Evolutionary conservation across 2,888 invertebrate genomes (phyloP).

Genomic region (Liposcelis brunnea): DNA sequence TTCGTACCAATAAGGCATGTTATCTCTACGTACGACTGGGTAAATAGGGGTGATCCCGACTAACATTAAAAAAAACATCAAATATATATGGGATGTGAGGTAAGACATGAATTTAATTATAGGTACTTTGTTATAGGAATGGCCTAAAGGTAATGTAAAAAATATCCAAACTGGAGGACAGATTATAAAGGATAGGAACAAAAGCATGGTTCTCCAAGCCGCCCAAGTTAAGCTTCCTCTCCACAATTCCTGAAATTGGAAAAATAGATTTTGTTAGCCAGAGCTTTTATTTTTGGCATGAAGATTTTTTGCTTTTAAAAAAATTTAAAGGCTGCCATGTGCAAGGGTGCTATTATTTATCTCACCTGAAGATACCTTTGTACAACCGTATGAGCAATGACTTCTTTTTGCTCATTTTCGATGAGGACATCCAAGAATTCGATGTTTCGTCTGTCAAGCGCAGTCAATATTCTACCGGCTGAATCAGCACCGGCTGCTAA

Average conservation of each 20-base stretch:
- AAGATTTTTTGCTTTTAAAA: conserved; percentile 1
- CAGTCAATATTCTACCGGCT: conserved; percentile 83
- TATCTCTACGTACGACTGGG: conserved; percentile 53
- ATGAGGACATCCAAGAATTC: conserved; percentile 94
- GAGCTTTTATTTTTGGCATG: neutral
- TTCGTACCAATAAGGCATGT: conserved; percentile 87
- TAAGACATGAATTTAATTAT: conserved; percentile 99
- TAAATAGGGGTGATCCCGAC: conserved; percentile 80
- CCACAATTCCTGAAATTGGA: conserved; percentile 74
- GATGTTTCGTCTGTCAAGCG: conserved; percentile 83
- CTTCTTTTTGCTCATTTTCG: conserved; percentile 97
- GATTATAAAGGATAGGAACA: conserved; percentile 81
- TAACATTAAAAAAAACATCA: conserved; percentile 81
- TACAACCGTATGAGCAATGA: conserved; percentile 91
- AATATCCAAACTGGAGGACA: conserved; percentile 94
- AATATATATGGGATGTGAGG: conserved; percentile 93
- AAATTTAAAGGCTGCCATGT: no score
- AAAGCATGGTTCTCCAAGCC: conserved; percentile 81
- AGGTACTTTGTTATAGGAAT: conserved; percentile 94
- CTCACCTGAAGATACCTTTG: conserved; percentile 86
- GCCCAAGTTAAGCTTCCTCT: conserved; percentile 93
- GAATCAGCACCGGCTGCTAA: conserved; percentile 88
- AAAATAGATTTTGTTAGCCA: conserved; percentile 17
- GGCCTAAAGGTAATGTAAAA: conserved; percentile 85
- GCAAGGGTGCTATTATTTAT: neutral